Evolutionary conservation across 2,888 invertebrate genomes (phyloP), one percentile per base, ranked within the genome.

Genomic region (Drosophila histrio): DNA sequence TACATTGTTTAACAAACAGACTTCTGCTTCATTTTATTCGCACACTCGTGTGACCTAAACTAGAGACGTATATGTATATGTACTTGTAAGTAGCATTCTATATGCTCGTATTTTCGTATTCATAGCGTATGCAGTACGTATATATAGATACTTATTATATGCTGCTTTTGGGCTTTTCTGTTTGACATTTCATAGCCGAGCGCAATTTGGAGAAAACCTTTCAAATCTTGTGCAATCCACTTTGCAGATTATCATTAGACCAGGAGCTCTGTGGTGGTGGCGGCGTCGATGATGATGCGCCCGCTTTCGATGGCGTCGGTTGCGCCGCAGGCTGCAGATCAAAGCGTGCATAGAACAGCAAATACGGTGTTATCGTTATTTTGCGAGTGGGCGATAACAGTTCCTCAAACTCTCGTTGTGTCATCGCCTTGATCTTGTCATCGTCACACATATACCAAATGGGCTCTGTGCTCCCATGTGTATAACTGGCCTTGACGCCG

Each of bases 381-480:
- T 95, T 93, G 68, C 94, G 95, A 57, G 95, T 95, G 2, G 94
- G 94, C 2, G 95, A 95, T 52, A 97, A 93, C 63, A 96, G 93
- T 73, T 96, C 96, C 79, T 95, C 94, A 77, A 97, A 95, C 89
- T 97, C 96, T 32, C 95, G 94, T 88, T 94, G 93, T 26, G 96
- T 94, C 90, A 97, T 95, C 7, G 95, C 94, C 77, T 95, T 94
- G 54, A 97, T 96, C 66, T 95, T 95, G 73, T 97, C 97, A 90
- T 97, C 97, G 90, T 97, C 97, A 90, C 97, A 97, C 89, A 97
- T 96, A 44, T 97, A 93, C 97, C 97, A 97, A 71, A 94, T 92
- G 13, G 91, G 91, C 52, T 92, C 92, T 22, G 75, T 80, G 56
- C 75, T 64, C 17, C 68, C 70, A 17, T 77, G 70, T 3, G 69